phyloP scores from a whole-genome alignment of 2,888 invertebrate genomes.

The Philonicus albiceps region DNA sequence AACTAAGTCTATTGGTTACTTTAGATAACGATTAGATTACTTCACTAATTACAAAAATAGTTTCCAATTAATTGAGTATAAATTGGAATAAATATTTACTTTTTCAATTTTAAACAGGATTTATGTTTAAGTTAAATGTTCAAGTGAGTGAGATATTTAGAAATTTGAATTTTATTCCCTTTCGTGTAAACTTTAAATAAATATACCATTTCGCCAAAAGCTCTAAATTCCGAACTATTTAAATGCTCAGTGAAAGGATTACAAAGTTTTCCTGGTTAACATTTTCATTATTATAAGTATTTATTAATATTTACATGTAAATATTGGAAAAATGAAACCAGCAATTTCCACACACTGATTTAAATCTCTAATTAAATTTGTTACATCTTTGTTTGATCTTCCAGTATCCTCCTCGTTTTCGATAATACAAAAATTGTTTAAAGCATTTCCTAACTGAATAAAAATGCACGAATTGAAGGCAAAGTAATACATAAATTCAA shows the following conservation, averaged over 20 bases:
- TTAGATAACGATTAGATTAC: no score
- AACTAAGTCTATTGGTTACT: no score
- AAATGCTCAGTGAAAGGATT: background rate
- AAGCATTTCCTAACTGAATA: constrained; percentile 18
- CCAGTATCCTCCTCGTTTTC: background rate
- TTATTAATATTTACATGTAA: background rate
- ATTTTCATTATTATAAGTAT: background rate
- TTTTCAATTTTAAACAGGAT: no score
- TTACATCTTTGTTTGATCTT: background rate
- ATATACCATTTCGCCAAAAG: background rate
- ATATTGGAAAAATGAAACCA: background rate
- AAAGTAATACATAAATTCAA: constrained; percentile 7
- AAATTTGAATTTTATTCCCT: background rate
- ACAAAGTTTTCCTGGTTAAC: background rate
- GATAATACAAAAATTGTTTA: constrained; percentile 19
- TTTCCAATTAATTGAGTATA: no score
- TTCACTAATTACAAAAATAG: no score
- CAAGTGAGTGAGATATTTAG: no score
- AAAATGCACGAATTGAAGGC: constrained; percentile 9
- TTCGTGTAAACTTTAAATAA: background rate
- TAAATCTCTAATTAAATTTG: background rate
- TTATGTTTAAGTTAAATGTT: no score
- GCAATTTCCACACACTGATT: background rate
- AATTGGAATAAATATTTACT: no score
- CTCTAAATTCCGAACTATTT: background rate